Conservation (phyloP, 2,888 invertebrate genomes). For the Drosophila tanythrix region DNA sequence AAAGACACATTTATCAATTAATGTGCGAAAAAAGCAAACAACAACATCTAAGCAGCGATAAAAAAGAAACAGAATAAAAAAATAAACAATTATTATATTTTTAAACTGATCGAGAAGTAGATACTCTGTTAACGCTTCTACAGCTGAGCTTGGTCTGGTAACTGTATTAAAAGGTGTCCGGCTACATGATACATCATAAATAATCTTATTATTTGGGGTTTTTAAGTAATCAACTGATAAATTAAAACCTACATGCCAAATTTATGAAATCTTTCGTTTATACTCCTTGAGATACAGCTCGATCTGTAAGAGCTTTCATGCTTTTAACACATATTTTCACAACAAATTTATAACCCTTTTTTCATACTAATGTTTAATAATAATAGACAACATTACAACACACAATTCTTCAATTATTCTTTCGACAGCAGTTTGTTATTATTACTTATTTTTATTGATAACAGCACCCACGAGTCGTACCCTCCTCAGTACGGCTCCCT, state of each 20-base stretch:
- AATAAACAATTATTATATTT: conserved; percentile 9
- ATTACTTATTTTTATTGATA: conserved; percentile 61
- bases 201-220: not conserved
- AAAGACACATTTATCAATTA: conserved; percentile 76
- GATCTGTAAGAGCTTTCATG: not conserved
- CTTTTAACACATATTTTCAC: not conserved
- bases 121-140: conserved; percentile 4
- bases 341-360: not conserved
- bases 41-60: conserved; percentile 35
- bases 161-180: not conserved
- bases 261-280: not conserved
- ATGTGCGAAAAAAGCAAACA: conserved; percentile 63
- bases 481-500: not conserved
- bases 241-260: not conserved
- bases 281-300: not conserved
- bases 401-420: conserved; percentile 21
- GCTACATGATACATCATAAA: not conserved
- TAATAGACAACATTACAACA: conserved; percentile 36
- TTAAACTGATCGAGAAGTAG: not conserved
- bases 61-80: conserved; percentile 25
- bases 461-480: conserved; percentile 27
- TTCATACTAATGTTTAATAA: conserved; percentile 21
- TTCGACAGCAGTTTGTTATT: conserved; percentile 29
- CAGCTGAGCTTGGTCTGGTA: not conserved
- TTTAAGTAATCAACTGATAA: not conserved